Percentiles rank a stretch among this genome's conserved stretches.
These are phyloP conservation scores for Noctilio leporinus DNA, from an alignment of 2,113 vertebrate species.

Conservation along the genomic window DNA sequence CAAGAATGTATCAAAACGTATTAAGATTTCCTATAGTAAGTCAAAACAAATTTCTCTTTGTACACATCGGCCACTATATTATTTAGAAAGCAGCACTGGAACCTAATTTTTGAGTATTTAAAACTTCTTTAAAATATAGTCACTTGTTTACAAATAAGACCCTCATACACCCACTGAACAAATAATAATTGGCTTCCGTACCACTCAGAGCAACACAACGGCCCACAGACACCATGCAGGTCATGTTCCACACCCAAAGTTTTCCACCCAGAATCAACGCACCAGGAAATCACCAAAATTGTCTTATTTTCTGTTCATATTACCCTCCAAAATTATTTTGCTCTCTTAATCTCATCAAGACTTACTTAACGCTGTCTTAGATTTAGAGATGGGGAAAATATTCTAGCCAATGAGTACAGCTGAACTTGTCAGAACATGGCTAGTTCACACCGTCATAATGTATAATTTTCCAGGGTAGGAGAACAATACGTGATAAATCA, in stretches of 20 bases:
- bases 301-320: constrained; percentile 68
- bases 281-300: constrained; percentile 28
- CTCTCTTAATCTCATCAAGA: not conserved
- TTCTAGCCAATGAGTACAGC: constrained; percentile 38
- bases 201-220: not conserved
- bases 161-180: not conserved
- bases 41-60: constrained; percentile 27
- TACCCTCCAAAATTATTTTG: not conserved
- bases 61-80: not conserved
- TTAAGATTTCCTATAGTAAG: not conserved
- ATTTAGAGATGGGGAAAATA: constrained; percentile 17
- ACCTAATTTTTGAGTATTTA: not conserved
- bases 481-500: constrained; percentile 24
- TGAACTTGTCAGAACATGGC: constrained; percentile 22
- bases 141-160: not conserved
- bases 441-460: not conserved
- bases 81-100: not conserved
- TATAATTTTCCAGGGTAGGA: constrained; percentile 13
- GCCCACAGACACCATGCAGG: accelerated
- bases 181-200: not conserved
- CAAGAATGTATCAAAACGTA: not conserved
- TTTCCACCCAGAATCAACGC: not conserved
- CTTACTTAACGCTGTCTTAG: not conserved
- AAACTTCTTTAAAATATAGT: not conserved
- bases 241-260: not conserved